Evolutionary conservation across 2,888 invertebrate species (phyloP), one percentile per base, ranked within the genome.

Genomic region (Panopea generosa): DNA sequence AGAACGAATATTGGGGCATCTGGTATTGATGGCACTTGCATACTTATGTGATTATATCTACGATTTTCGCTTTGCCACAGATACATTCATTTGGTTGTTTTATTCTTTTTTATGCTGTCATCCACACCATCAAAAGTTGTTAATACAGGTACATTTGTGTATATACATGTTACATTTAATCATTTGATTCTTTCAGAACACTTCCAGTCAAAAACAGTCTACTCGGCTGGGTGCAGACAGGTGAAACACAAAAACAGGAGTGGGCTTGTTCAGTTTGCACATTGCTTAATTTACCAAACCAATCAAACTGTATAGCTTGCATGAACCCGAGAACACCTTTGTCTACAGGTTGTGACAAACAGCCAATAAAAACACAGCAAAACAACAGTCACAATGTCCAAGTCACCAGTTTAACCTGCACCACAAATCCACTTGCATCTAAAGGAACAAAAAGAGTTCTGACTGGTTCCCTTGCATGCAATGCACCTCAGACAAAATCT

Each of bases 261-360:
- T 89, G 89, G 89, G 49, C 83, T 2, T 89, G 89, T 71, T 33
- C 60, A 1, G 43, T 56, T 0, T 89, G 89, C 74, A 89, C 89
- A 7, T 74, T 87, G 7, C 74, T 87, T 18, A 89, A 89, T 68
- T 61, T 61, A 24, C 70, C 62, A 3, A 67, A 65, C 50, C 56
- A 66, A 16, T 52, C 53, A 11, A 81, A 52, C 20, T 88, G 88
- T 78, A 66, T 55, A 14, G 84, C 72, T 1, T 88, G 88, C 52
- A 52, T 77, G 1, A 76, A 69, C 3, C 73, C 85, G 0, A 77
- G 59, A 61, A 20, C 16, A 14, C 47, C 24, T 18, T 1, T 1
- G 2, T 38, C 38, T 11, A 2, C 7, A 6, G 40, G 9, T 40
- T 7, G 40, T 11, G 40, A 16, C 7, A 40, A 40, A 11, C 7